Percentiles rank a stretch among this genome's conserved stretches.
Evolutionary conservation across 37 sponge, comb jelly and placozoan genomes (phyloP).

Genomic region (Ephydatia muelleri): DNA sequence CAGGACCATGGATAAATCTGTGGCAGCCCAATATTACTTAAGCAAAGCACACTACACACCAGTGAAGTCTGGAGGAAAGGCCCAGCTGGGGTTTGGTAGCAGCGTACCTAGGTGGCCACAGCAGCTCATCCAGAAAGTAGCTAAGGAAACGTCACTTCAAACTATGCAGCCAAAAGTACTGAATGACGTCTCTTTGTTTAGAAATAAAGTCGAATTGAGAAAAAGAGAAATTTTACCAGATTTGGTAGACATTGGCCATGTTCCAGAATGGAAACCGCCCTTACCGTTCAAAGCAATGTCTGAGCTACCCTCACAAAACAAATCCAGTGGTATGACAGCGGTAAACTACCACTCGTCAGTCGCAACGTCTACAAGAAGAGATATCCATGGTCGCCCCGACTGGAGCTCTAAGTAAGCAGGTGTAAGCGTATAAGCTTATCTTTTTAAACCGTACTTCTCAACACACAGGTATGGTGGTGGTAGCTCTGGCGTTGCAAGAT

Average conservation of each 20-base stretch:
- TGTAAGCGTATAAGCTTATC: not conserved
- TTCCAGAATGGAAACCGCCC: not conserved
- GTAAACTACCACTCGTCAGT: conserved; percentile 45
- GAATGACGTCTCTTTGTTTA: not conserved
- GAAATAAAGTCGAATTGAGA: not conserved
- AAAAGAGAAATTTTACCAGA: not conserved
- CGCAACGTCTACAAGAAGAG: not conserved
- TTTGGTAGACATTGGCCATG: not conserved
- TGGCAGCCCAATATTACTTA: conserved; percentile 77
- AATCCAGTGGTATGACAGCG: not conserved
- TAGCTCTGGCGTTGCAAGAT: not conserved
- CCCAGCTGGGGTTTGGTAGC: conserved; percentile 51
- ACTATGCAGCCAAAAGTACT: not conserved
- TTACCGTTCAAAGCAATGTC: not conserved
- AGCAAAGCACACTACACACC: conserved; percentile 81
- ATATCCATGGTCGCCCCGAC: conserved; percentile 58
- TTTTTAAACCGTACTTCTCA: not conserved
- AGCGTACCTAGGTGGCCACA: conserved; percentile 54
- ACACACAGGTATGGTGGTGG: not conserved
- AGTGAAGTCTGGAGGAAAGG: conserved; percentile 6
- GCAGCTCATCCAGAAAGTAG: not conserved
- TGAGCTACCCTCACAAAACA: not conserved
- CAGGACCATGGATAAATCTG: conserved; percentile 7
- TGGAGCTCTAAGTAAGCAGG: conserved; percentile 71
- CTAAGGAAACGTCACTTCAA: not conserved